Evolutionary conservation across 1,140 invertebrate species (phyloP), one percentile per base, ranked within the genome.

Genomic region (Drosophila carrolli): DNA sequence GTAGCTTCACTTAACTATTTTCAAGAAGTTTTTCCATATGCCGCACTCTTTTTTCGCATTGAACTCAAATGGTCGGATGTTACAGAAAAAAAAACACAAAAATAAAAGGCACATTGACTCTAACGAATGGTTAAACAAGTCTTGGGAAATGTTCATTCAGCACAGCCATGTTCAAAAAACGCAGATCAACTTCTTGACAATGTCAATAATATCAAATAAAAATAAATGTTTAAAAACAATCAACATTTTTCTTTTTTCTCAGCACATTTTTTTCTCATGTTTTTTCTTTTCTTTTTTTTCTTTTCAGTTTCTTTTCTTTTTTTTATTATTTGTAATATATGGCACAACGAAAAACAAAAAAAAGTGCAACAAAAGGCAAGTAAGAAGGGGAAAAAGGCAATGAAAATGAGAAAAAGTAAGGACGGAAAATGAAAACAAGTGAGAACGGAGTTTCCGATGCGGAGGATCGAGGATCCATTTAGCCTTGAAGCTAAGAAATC

Each of bases 181-280:
- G 96, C 96, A 96, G 96, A 96, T 96, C 96, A 97, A 96, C 96
- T 96, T 96, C 96, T 96, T 96, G 95, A 96, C 95, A 96, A 95
- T 95, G 94, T 72, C 58, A 63, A 66, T 68, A 77, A 70, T 71
- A 51, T 73, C 68, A 86, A 85, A 80, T 60, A 37, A 76, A 81
- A 62, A 46, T 70, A 83, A 62, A 60, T 67, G 54, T 61, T 53
- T 73, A 78, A 79, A 70, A 65, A 66, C 51, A 68, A 78, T 65
- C 53, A 63, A 72, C 46, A 77, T 32, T 71, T 68, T 48, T 58
- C 41, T 48, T 43, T 51, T 54, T 32, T 13, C 32, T 65, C 19
- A 44, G 41, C 37, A 32, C n/a, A 37, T 35, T 73, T 72, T 46
- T 37, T 68, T 35, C 50, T 51, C 40, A 35, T 9, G 13, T 51